Evolutionary conservation across 2,888 invertebrate species (phyloP), one percentile per base, ranked within the genome.

Genomic region (Melieria picta): DNA sequence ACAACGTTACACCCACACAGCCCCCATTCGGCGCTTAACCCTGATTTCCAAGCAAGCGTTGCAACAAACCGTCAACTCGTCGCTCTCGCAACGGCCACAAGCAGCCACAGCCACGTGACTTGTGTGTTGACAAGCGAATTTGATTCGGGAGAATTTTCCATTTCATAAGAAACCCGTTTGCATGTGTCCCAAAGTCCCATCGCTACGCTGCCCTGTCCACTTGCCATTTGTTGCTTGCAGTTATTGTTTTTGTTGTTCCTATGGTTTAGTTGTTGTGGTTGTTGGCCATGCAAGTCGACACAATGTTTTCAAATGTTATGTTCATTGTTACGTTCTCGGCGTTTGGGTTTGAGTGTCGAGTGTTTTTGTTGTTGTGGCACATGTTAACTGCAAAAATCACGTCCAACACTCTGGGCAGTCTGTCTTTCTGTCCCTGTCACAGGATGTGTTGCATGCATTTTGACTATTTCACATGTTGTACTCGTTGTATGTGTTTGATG

Each of bases 91-190:
- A 13, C 7, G 65, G 5, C 5, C 16, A 45, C 43, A 42, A 47
- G 11, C 16, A 30, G 11, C 45, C 57, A 65, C 16, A 11, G 50
- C 50, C 50, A 67, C 67, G 67, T 67, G 67, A 67, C 67, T 60
- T 60, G 60, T 50, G 16, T 45, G 43, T 45, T 58, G 57, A 16
- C 30, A 47, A 61, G 43, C 45, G 45, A 61, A 58, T 58, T 66
- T 43, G 5, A 66, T 50, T 42, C 66, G 50, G 47, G 11, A 57
- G 60, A 60, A 50, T 60, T n/a, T 67, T 60, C 60, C 52, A 43
- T 60, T 67, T 67, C 60, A 30, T 60, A 60, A 42, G 60, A 50
- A 60, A 16, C n/a, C 16, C 30, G 42, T 30, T 30, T 30, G 3
- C 30, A 30, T 30, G 30, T 30, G 30, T 30, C 30, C 30, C 30